Conservation (phyloP, 2,113 vertebrate genomes). For the Zosterops japonicus region DNA sequence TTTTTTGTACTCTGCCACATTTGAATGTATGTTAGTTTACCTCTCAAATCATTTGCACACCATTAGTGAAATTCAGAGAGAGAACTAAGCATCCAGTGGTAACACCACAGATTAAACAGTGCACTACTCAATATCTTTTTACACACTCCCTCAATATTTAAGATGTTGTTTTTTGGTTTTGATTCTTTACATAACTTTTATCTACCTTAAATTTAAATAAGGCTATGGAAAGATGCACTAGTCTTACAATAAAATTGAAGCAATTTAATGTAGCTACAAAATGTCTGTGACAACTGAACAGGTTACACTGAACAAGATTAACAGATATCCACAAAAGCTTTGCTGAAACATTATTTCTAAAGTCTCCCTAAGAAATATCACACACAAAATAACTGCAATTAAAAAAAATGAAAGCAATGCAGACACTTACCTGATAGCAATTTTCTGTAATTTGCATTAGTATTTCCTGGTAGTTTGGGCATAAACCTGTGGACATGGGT, state of each 20-base stretch:
- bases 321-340: background rate
- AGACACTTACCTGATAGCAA: conserved; percentile 76
- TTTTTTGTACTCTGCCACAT: background rate
- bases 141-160: background rate
- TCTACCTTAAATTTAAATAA: background rate
- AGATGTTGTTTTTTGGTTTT: background rate
- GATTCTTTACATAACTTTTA: background rate
- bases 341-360: background rate
- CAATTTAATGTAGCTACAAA: background rate
- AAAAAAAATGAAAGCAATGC: background rate
- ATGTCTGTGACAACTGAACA: background rate
- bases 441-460: conserved; percentile 91
- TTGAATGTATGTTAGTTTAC: background rate
- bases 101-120: background rate
- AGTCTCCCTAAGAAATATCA: background rate
- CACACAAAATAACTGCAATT: background rate
- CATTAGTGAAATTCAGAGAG: background rate
- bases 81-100: background rate
- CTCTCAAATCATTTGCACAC: background rate
- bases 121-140: background rate
- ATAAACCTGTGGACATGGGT: conserved; percentile 92
- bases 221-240: background rate
- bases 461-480: conserved; percentile 92
- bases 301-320: background rate
- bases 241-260: background rate